These are phyloP conservation scores for Corythornis leucogaster DNA, from an alignment of 2,797 vertebrate species.

Conservation along the genomic window DNA sequence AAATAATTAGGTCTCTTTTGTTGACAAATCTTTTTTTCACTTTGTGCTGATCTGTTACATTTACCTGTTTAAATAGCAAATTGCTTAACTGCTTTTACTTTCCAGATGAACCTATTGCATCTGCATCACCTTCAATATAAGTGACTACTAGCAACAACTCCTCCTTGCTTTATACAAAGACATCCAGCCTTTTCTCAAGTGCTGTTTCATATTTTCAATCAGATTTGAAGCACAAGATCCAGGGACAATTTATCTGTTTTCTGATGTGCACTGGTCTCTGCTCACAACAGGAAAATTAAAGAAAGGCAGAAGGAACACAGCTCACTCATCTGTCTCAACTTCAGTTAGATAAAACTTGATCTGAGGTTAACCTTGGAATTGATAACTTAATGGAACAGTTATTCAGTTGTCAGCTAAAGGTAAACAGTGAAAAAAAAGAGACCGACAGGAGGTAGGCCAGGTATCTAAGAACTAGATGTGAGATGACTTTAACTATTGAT, in stretches of 20 bases:
- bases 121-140: background rate
- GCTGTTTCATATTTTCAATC: background rate
- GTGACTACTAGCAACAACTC: background rate
- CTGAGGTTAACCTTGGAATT: slow-evolving; percentile 18
- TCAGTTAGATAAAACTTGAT: slow-evolving; percentile 7
- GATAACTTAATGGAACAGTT: slow-evolving; percentile 50
- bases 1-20: background rate
- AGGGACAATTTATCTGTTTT: background rate
- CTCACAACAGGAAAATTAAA: slow-evolving; percentile 18
- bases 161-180: background rate
- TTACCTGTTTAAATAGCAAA: background rate
- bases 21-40: background rate
- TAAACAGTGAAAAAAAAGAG: slow-evolving; percentile 14
- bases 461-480: background rate
- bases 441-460: background rate
- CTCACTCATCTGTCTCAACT: background rate
- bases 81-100: background rate
- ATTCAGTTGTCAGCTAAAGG: slow-evolving; percentile 35
- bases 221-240: background rate
- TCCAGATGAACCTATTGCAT: background rate
- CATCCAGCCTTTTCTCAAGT: background rate
- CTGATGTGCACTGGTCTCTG: background rate
- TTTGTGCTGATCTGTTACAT: background rate
- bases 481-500: background rate
- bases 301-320: background rate